A percentile compares a stretch with the other conserved stretches of the same genome.
These are phyloP conservation scores for Carlito syrichta DNA, from an alignment of 2,113 vertebrate species.

Conservation along the genomic window DNA sequence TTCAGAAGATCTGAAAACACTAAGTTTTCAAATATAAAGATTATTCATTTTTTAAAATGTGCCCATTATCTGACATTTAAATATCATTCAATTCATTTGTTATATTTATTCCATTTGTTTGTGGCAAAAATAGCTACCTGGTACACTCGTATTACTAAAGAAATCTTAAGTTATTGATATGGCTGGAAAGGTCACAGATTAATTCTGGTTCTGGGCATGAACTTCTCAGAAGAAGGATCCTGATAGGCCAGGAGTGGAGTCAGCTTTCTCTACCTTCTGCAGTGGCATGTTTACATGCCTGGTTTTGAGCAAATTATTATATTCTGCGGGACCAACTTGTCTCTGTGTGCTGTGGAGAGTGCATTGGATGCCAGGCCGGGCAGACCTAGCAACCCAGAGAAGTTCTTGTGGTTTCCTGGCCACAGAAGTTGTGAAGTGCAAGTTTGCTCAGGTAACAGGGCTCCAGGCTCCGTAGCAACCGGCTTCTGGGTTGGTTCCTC, in stretches of 20 bases:
- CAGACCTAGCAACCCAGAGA: not conserved
- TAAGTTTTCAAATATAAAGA: not conserved
- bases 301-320: not conserved
- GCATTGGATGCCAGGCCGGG: not conserved
- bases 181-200: not conserved
- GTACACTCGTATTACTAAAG: not conserved
- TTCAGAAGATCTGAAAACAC: not conserved
- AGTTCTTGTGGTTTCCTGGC: not conserved
- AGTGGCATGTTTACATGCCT: not conserved
- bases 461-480: rapidly evolving
- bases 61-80: not conserved
- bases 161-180: not conserved
- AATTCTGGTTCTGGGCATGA: rapidly evolving
- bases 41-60: not conserved
- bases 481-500: not conserved
- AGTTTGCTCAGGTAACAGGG: not conserved
- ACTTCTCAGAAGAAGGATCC: not conserved
- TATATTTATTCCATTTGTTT: not conserved
- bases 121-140: not conserved
- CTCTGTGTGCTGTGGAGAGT: not conserved
- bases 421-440: not conserved
- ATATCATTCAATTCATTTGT: not conserved
- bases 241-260: rapidly evolving
- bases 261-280: rapidly evolving
- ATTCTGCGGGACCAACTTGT: not conserved